Percentiles rank a stretch among this genome's conserved stretches.
phyloP scores from a whole-genome alignment of 2,113 vertebrate genomes.

The Dipodomys stephensi region DNA sequence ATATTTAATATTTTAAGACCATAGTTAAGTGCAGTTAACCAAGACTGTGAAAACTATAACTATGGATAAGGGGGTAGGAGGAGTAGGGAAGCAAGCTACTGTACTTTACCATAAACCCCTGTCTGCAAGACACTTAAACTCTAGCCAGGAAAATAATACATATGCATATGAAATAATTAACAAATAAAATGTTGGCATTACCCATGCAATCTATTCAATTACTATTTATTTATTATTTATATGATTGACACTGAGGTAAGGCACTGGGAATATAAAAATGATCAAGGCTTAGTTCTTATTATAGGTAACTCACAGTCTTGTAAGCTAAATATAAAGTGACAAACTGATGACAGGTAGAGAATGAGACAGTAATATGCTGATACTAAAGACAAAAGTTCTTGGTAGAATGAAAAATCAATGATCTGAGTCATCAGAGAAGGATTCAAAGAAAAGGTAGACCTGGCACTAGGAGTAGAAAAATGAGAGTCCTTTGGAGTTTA shows the following conservation, averaged over 20 bases:
- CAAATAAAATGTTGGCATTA: neutral
- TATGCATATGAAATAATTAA: conserved; percentile 3
- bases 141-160: conserved; percentile 48
- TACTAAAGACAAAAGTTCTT: conserved; percentile 1
- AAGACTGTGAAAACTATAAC: neutral
- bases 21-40: neutral
- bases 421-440: neutral
- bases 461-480: neutral
- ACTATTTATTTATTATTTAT: conserved; percentile 42
- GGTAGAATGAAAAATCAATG: conserved; percentile 9
- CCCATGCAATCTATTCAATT: neutral
- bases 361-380: neutral
- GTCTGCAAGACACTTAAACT: conserved; percentile 32
- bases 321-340: conserved; percentile 63
- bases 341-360: conserved; percentile 45
- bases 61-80: neutral
- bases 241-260: neutral
- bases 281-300: conserved; percentile 57
- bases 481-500: neutral
- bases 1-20: conserved; percentile 24
- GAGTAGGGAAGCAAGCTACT: neutral
- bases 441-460: conserved; percentile 4
- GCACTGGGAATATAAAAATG: conserved; percentile 39
- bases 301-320: conserved; percentile 49
- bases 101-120: conserved; percentile 27